Evolutionary conservation across 1,140 invertebrate species (phyloP).

Genomic region (Amphibalanus amphitrite): DNA sequence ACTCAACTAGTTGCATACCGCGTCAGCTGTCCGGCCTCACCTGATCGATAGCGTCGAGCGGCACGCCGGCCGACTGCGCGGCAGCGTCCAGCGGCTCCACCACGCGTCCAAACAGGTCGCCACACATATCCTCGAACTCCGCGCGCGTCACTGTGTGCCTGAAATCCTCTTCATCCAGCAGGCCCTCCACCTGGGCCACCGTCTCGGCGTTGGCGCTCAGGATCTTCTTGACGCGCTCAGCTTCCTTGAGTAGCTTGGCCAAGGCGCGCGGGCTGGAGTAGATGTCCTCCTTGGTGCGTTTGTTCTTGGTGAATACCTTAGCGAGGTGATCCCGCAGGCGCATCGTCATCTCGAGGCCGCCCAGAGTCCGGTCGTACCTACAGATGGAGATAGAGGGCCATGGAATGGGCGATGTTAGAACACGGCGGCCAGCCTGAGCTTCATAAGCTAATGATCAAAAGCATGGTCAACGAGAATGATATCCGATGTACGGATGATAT

Average conservation of each 20-base stretch:
- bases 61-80: slow-evolving; percentile 56
- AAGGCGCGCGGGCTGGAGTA: slow-evolving; percentile 69
- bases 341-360: slow-evolving; percentile 83
- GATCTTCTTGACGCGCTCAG: slow-evolving; percentile 86
- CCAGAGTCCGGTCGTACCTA: slow-evolving; percentile 61
- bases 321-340: slow-evolving; percentile 74
- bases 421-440: too few species aligned
- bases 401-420: too few species aligned
- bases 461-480: too few species aligned
- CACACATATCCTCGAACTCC: slow-evolving; percentile 65
- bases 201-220: slow-evolving; percentile 86
- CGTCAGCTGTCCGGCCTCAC: too few species aligned
- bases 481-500: too few species aligned
- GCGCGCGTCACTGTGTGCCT: slow-evolving; percentile 61
- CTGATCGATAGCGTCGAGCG: slow-evolving; percentile 46
- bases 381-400: slow-evolving; percentile 7
- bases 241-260: slow-evolving; percentile 93
- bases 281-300: slow-evolving; percentile 65
- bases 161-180: slow-evolving; percentile 91
- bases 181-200: slow-evolving; percentile 75
- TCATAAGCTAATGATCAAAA: too few species aligned
- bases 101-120: slow-evolving; percentile 68
- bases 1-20: too few species aligned
- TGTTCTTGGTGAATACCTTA: slow-evolving; percentile 68
- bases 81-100: slow-evolving; percentile 64